Evolutionary conservation across 2,888 invertebrate genomes (phyloP).

Genomic region (Andrena fulva): DNA sequence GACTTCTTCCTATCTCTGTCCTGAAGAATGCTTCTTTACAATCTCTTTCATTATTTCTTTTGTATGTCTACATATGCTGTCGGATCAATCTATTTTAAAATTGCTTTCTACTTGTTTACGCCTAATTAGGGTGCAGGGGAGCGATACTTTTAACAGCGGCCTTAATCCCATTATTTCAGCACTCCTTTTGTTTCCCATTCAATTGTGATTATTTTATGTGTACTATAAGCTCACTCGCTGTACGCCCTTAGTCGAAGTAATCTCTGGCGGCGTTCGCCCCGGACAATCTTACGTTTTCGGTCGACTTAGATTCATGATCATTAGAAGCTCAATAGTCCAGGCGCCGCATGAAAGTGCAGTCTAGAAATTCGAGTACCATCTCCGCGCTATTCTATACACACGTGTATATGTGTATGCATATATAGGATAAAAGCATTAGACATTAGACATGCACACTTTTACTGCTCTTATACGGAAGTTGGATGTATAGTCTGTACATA

Average conservation of each 20-base stretch:
- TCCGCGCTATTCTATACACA: constrained; percentile 17
- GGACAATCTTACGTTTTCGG: constrained; percentile 20
- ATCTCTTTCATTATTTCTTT: constrained; percentile 53
- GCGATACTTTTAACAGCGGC: constrained; percentile 43
- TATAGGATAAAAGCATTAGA: constrained; percentile 36
- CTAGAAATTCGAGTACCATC: constrained; percentile 29
- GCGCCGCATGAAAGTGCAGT: constrained; percentile 31
- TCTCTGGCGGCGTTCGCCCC: constrained; percentile 43
- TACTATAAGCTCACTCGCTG: constrained; percentile 56
- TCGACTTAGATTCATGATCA: constrained; percentile 40
- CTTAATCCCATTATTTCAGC: constrained; percentile 46
- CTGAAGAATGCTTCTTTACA: constrained; percentile 69
- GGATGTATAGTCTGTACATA: constrained; percentile 42
- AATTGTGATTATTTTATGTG: constrained; percentile 55
- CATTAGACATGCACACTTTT: constrained; percentile 25
- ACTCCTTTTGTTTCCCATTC: constrained; percentile 47
- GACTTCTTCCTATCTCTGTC: constrained; percentile 72
- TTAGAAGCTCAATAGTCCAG: constrained; percentile 37
- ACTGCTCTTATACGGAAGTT: constrained; percentile 18
- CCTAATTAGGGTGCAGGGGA: constrained; percentile 52
- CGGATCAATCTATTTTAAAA: constrained; percentile 38
- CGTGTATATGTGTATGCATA: constrained; percentile 9
- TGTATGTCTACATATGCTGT: constrained; percentile 53
- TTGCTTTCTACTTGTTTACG: constrained; percentile 53
- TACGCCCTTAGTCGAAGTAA: constrained; percentile 62